Evolutionary conservation across 2,888 invertebrate species (phyloP), one percentile per base, ranked within the genome.

Genomic region (Tanytarsus gracilentus): DNA sequence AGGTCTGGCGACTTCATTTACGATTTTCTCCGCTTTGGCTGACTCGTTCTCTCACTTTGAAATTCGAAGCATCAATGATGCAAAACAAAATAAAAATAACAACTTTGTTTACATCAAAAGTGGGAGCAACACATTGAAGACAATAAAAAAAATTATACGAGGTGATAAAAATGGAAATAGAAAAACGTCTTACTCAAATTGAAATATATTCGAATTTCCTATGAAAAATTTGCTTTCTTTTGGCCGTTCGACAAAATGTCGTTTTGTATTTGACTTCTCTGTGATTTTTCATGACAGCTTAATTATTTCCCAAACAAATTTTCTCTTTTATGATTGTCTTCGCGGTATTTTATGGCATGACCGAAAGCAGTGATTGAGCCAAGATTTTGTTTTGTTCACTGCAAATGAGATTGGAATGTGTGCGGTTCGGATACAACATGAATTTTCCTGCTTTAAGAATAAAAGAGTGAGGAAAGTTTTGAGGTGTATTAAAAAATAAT

Each of bases 281-380:
- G 23, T 23, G 3, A 44, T 44, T 3, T n/a, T 23, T 23, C 23
- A 23, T 44, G 44, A 23, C 44, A 44, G 9, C 23, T 44, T 44
- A 44, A 44, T 44, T 44, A 44, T 23, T 44, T 44, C 23, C 23
- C 44, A 44, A 44, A 44, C 21, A 44, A 4, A 44, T 11, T 33
- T 33, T 33, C 6, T 11, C 11, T 33, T n/a, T 11, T 11, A 33
- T 33, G n/a, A n/a, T n/a, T n/a, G n/a, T n/a, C n/a, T n/a, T n/a
- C n/a, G n/a, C n/a, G n/a, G n/a, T n/a, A n/a, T n/a, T n/a, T n/a
- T n/a, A n/a, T n/a, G n/a, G n/a, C n/a, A n/a, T n/a, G n/a, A n/a
- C n/a, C n/a, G n/a, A n/a, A n/a, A n/a, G n/a, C n/a, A n/a, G n/a
- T n/a, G n/a, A n/a, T n/a, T n/a, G n/a, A n/a, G n/a, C n/a, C n/a